phyloP scores from a whole-genome alignment of 2,888 invertebrate species.

The Entomobrya multifasciata region DNA sequence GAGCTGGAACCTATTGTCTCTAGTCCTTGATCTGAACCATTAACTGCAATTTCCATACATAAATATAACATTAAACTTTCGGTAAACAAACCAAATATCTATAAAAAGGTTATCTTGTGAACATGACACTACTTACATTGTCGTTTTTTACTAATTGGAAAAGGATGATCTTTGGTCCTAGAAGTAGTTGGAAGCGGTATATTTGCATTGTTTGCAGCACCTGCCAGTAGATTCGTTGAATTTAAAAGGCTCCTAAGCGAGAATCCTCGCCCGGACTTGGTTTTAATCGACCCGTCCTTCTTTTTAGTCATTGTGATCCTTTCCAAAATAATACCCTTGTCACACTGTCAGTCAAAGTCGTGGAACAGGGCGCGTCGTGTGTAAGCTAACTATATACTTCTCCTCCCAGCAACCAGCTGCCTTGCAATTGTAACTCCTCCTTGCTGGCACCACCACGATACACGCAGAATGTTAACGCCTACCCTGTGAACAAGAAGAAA shows the following conservation, averaged over 20 bases:
- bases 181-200: conserved; percentile 75
- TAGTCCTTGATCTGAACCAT: conserved; percentile 78
- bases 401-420: neutral
- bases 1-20: conserved; percentile 75
- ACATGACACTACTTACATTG: conserved; percentile 66
- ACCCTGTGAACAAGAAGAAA: no score
- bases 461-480: no score
- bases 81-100: no score
- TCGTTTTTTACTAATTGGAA: conserved; percentile 72
- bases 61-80: neutral
- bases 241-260: conserved; percentile 77
- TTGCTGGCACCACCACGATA: no score
- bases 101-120: no score
- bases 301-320: conserved; percentile 76
- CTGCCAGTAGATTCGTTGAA: conserved; percentile 76
- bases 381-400: neutral
- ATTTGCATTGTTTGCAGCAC: conserved; percentile 77
- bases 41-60: conserved; percentile 69
- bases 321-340: neutral
- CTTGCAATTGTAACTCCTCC: neutral
- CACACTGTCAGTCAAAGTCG: no score
- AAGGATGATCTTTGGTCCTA: conserved; percentile 76
- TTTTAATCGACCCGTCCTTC: conserved; percentile 74
- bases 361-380: no score
- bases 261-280: conserved; percentile 75